phyloP scores from a whole-genome alignment of 2,888 invertebrate genomes.

The Cylloceria caligata region DNA sequence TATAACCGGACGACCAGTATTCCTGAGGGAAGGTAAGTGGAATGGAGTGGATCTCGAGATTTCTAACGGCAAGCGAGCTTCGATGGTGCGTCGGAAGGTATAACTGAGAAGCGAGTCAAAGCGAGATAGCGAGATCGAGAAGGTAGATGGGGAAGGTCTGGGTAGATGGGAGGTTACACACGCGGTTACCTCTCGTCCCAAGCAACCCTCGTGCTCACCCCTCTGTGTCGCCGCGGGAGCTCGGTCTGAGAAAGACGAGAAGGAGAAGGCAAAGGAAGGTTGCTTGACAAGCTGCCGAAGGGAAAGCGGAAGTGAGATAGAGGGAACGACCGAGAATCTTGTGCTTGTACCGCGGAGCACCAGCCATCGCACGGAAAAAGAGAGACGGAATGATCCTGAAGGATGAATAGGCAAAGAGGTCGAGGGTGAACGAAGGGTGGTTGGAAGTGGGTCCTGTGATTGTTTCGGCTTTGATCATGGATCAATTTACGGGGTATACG shows the following conservation, averaged over 20 bases:
- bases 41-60: slow-evolving; percentile 55
- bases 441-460: slow-evolving; percentile 82
- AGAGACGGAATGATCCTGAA: slow-evolving; percentile 52
- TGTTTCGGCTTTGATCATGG: slow-evolving; percentile 85
- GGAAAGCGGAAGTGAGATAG: slow-evolving; percentile 29
- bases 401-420: slow-evolving; percentile 57
- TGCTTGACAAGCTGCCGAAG: slow-evolving; percentile 60
- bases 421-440: slow-evolving; percentile 65
- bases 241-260: slow-evolving; percentile 60
- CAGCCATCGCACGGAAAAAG: slow-evolving; percentile 37
- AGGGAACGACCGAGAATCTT: slow-evolving; percentile 33
- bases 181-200: slow-evolving; percentile 80
- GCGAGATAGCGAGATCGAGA: slow-evolving; percentile 2
- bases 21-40: slow-evolving; percentile 34
- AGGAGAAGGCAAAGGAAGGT: slow-evolving; percentile 46
- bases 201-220: slow-evolving; percentile 62
- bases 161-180: slow-evolving; percentile 79
- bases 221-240: slow-evolving; percentile 53
- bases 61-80: slow-evolving; percentile 67
- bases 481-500: slow-evolving; percentile 84
- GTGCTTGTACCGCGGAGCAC: background rate
- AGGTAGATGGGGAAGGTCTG: slow-evolving; percentile 62
- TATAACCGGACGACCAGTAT: slow-evolving; percentile 36
- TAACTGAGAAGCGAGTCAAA: slow-evolving; percentile 25
- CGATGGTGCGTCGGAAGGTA: slow-evolving; percentile 45